Evolutionary conservation across 2,888 invertebrate species (phyloP).

Genomic region (Cheilosia soror): DNA sequence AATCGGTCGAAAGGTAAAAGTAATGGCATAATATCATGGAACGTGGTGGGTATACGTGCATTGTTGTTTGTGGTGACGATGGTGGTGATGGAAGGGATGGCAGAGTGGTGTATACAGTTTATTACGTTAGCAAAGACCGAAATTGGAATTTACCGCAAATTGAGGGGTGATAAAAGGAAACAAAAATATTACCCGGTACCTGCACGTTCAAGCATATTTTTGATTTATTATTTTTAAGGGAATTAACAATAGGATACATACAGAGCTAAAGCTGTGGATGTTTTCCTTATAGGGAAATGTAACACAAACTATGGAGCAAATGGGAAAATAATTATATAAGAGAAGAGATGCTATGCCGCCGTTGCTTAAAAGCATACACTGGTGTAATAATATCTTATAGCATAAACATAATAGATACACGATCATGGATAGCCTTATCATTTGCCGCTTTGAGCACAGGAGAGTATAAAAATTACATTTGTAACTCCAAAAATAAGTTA

Average conservation of each 20-base stretch:
- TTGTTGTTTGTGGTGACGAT: slow-evolving; percentile 5
- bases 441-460: too few relatives aligned
- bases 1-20: slow-evolving; percentile 46
- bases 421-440: too few relatives aligned
- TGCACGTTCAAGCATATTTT: slow-evolving; percentile 14
- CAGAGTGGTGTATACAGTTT: slow-evolving; percentile 3
- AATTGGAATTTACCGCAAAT: slow-evolving; percentile 43
- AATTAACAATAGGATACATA: slow-evolving; percentile 5
- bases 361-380: too few relatives aligned
- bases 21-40: slow-evolving; percentile 34
- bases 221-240: slow-evolving; percentile 16
- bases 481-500: too few relatives aligned
- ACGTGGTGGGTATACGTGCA: slow-evolving; percentile 6
- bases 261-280: neutral
- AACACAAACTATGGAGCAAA: neutral
- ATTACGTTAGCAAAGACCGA: slow-evolving; percentile 20
- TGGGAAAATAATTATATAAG: neutral
- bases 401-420: too few relatives aligned
- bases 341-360: neutral
- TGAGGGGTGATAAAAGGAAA: slow-evolving; percentile 8
- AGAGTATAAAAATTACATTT: too few relatives aligned
- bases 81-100: neutral
- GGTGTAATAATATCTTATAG: too few relatives aligned
- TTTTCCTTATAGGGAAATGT: neutral
- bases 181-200: neutral